Percentiles rank a stretch among this genome's conserved stretches.
Evolutionary conservation across 2,113 vertebrate species (phyloP).

Genomic region (Chroicocephalus ridibundus): DNA sequence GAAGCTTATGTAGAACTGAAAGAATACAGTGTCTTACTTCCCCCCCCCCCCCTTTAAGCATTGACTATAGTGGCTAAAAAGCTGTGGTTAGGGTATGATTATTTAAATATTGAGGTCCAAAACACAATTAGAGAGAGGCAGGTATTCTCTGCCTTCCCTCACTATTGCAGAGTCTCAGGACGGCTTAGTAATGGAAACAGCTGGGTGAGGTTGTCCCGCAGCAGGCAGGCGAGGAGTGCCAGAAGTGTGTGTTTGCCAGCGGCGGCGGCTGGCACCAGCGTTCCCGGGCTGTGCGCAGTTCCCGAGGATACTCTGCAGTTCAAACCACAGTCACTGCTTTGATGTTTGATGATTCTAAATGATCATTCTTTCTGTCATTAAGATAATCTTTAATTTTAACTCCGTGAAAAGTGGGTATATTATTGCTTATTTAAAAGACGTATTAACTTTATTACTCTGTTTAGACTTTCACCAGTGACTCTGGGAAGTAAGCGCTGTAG

Average conservation of each 20-base stretch:
- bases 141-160: neutral
- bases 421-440: neutral
- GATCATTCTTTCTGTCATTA: neutral
- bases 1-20: neutral
- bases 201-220: neutral
- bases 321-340: neutral
- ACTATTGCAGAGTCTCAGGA: neutral
- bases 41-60: accelerated
- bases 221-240: neutral
- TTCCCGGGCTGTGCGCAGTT: neutral
- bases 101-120: neutral
- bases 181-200: neutral
- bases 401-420: neutral
- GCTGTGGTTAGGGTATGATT: neutral
- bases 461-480: accelerated
- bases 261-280: accelerated
- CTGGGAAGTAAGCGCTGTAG: neutral
- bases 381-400: neutral
- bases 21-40: neutral
- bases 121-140: neutral
- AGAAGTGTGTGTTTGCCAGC: neutral
- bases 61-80: accelerated
- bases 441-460: neutral
- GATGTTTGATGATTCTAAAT: neutral
- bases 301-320: neutral